A percentile compares a stretch with the other conserved stretches of the same genome.
These are phyloP conservation scores for Cyprinella venusta DNA, from an alignment of 2,797 vertebrate genomes.

Conservation along the genomic window DNA sequence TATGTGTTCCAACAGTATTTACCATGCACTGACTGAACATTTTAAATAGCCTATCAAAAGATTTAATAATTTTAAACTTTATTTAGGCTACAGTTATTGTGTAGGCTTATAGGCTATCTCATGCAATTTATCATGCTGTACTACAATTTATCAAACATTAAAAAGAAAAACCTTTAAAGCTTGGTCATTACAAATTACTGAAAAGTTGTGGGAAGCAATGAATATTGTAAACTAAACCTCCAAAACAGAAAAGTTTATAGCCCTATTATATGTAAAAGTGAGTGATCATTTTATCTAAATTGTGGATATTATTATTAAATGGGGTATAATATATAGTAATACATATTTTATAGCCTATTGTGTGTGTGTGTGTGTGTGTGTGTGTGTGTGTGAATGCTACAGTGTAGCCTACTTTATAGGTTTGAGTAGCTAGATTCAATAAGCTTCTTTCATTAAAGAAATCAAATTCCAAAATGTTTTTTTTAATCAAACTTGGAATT, in stretches of 20 bases:
- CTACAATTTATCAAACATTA: background rate
- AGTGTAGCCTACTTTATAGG: background rate
- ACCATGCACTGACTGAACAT: background rate
- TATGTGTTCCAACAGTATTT: background rate
- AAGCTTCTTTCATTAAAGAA: background rate
- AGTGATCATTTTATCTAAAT: background rate
- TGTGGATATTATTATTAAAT: background rate
- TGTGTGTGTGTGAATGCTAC: accelerated
- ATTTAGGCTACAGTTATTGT: too few relatives aligned
- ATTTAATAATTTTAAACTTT: too few relatives aligned
- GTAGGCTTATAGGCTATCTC: background rate
- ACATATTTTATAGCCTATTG: too few relatives aligned
- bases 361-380: too few relatives aligned
- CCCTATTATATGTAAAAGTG: too few relatives aligned
- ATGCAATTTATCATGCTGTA: background rate
- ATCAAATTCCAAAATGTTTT: background rate
- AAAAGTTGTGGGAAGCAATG: background rate
- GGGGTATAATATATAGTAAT: background rate
- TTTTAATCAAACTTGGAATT: background rate
- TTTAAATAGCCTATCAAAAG: background rate
- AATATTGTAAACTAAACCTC: background rate
- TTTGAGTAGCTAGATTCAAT: background rate
- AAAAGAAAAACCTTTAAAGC: background rate
- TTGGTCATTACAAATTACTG: background rate
- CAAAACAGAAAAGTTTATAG: background rate